These are phyloP conservation scores for Paradoxurus hermaphroditus DNA, from an alignment of 2,113 vertebrate genomes.

Conservation along the genomic window DNA sequence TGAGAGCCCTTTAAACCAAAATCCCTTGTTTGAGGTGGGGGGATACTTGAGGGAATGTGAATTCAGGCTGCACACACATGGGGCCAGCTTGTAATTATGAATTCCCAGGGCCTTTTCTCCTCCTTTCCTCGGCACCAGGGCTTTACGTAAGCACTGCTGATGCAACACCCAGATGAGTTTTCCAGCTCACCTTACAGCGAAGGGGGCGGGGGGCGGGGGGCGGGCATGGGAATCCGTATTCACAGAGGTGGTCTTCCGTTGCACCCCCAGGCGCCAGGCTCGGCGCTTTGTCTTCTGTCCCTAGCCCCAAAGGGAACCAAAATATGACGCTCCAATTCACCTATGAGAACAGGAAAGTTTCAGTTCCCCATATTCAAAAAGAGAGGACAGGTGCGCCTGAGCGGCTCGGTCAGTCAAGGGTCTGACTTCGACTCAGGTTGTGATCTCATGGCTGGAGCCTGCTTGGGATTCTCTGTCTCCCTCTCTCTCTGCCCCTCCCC, in stretches of 20 bases:
- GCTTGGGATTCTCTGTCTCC: no score
- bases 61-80: neutral
- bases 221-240: rapidly evolving
- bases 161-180: rapidly evolving
- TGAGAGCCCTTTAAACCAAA: neutral
- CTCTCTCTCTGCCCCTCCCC: no score
- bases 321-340: neutral
- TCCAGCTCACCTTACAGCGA: neutral
- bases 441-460: no score
- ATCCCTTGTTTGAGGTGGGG: neutral
- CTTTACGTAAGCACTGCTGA: rapidly evolving
- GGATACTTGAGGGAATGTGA: neutral
- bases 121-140: neutral
- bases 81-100: rapidly evolving
- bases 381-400: neutral
- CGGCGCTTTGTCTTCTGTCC: neutral
- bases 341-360: neutral
- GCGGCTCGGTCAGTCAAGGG: no score
- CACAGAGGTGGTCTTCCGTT: neutral
- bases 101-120: neutral
- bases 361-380: neutral
- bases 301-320: neutral
- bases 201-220: no score
- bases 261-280: neutral
- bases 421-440: no score